Conservation (phyloP, 1,140 invertebrate species). For the Brachionus angularis region DNA sequence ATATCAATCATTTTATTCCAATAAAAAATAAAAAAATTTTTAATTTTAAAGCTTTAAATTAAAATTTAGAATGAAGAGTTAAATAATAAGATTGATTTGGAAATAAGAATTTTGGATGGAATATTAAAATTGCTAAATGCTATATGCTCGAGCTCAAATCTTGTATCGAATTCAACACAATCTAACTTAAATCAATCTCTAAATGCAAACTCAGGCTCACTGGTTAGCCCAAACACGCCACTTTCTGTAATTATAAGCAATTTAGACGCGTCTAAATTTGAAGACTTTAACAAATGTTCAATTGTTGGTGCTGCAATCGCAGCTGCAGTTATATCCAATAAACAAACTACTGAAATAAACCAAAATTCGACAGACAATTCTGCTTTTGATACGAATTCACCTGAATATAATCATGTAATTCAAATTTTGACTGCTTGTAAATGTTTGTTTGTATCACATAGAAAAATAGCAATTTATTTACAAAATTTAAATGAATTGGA, state of each 20-base stretch:
- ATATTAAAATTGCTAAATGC: constrained; percentile 14
- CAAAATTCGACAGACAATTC: constrained; percentile 1
- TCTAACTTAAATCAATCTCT: neutral
- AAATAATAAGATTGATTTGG: constrained; percentile 26
- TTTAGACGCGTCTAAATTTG: neutral
- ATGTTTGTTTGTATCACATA: constrained; percentile 36
- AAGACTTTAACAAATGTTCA: neutral
- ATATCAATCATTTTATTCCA: too few relatives aligned
- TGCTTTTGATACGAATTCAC: constrained; percentile 21
- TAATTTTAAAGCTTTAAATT: neutral
- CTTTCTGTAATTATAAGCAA: neutral
- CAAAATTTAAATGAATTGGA: constrained; percentile 31
- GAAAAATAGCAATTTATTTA: constrained; percentile 24
- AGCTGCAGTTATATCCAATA: neutral
- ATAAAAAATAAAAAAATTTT: too few relatives aligned
- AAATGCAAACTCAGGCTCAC: neutral
- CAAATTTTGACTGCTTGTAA: constrained; percentile 38
- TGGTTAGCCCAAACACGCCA: neutral
- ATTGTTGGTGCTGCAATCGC: neutral
- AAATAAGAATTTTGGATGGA: constrained; percentile 14
- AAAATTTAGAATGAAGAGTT: constrained; percentile 28
- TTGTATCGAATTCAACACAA: neutral
- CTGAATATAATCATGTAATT: constrained; percentile 25
- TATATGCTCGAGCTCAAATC: constrained; percentile 3
- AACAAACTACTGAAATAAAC: neutral